Percentiles rank a stretch among this genome's conserved stretches.
Evolutionary conservation across 37 sponge, comb jelly and placozoan genomes (phyloP).

Genomic region (Halichondria panicea): DNA sequence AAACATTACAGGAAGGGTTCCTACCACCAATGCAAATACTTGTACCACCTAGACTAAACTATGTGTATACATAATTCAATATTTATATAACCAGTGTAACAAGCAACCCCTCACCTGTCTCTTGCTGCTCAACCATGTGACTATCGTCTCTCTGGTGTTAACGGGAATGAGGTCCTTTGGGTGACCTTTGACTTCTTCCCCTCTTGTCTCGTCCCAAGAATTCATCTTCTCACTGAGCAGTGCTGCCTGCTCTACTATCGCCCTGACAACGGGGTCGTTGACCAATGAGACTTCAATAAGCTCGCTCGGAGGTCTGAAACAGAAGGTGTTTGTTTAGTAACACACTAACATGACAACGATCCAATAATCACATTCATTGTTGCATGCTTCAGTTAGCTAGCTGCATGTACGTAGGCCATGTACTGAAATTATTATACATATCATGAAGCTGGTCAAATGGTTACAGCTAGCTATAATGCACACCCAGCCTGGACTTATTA

Average conservation of each 20-base stretch:
- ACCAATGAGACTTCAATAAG: background rate
- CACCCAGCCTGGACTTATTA: background rate
- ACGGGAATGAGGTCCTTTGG: slow-evolving; percentile 10
- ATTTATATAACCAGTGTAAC: background rate
- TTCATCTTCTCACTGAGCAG: background rate
- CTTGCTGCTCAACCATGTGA: slow-evolving; percentile 34
- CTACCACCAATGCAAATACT: too few relatives aligned
- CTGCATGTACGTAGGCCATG: background rate
- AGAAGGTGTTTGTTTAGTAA: background rate
- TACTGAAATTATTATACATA: too few relatives aligned
- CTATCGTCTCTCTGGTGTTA: slow-evolving; percentile 19
- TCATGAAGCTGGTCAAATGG: too few relatives aligned
- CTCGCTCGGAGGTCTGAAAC: background rate
- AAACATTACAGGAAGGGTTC: too few relatives aligned
- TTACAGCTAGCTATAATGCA: background rate
- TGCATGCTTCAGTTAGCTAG: background rate
- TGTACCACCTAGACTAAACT: background rate
- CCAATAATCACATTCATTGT: background rate
- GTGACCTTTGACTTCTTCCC: slow-evolving; percentile 14
- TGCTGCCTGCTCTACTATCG: slow-evolving; percentile 12
- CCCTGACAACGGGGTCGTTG: slow-evolving; percentile 4
- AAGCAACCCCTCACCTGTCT: slow-evolving; percentile 3
- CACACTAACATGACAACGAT: too few relatives aligned
- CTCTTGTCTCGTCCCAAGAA: slow-evolving; percentile 5
- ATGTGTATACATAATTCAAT: background rate